A percentile compares a stretch with the other conserved stretches of the same genome.
Evolutionary conservation across 2,888 invertebrate species (phyloP).

Genomic region (Papilio gigon): DNA sequence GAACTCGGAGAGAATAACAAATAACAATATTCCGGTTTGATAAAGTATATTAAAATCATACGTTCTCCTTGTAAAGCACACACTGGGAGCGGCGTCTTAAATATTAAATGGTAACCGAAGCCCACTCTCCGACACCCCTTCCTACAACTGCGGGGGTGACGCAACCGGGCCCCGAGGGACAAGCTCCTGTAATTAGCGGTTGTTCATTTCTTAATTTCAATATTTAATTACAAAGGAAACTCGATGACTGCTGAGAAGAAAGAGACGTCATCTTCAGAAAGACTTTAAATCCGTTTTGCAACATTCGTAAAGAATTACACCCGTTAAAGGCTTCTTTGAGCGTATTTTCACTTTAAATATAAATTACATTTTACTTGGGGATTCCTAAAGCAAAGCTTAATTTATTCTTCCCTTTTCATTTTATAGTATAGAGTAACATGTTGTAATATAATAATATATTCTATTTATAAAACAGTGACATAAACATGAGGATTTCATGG

Average conservation of each 20-base stretch:
- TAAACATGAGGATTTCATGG: no score
- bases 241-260: slow-evolving; percentile 76
- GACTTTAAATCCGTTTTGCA: slow-evolving; percentile 73
- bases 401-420: background rate
- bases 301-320: slow-evolving; percentile 68
- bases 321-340: slow-evolving; percentile 65
- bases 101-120: slow-evolving; percentile 76
- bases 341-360: slow-evolving; percentile 53
- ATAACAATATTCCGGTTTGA: background rate
- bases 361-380: slow-evolving; percentile 20
- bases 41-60: slow-evolving; percentile 34
- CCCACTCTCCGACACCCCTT: slow-evolving; percentile 68
- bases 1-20: slow-evolving; percentile 3
- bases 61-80: slow-evolving; percentile 39
- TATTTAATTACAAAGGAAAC: slow-evolving; percentile 84
- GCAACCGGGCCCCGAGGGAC: slow-evolving; percentile 81
- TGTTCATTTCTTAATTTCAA: slow-evolving; percentile 84
- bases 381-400: background rate
- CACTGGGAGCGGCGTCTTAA: slow-evolving; percentile 60
- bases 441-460: background rate
- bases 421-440: background rate
- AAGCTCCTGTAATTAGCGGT: slow-evolving; percentile 82
- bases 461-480: no score
- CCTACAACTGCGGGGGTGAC: slow-evolving; percentile 73
- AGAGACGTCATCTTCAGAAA: slow-evolving; percentile 81